Base-by-base conservation (phyloP, 1,140 invertebrate genomes). In the Ceratosolen fusciceps region DNA sequence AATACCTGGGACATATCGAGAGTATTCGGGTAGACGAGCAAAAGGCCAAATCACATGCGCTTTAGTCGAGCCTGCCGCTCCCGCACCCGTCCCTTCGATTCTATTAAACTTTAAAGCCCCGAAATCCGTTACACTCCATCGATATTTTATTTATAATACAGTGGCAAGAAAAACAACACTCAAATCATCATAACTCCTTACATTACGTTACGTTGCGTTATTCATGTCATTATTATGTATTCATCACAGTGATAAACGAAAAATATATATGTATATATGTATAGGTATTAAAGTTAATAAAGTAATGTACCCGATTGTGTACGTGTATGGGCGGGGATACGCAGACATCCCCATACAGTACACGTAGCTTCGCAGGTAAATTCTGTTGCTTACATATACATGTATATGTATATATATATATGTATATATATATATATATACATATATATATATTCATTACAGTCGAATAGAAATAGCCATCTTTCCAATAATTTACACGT, bases 171-270 rank as follows among this genome's bases (percentile, higher is more conserved):
- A 88, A 89, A 87, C 84, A 87, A 88, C 86, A 88, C 85, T 86
- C 84, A 88, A 88, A 88, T 81, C 84, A 81, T 84, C 84, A 88
- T 88, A 88, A 77, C 76, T 86, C 81, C n/a, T n/a, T n/a, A n/a
- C n/a, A n/a, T n/a, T n/a, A n/a, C n/a, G n/a, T n/a, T n/a, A n/a
- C n/a, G n/a, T 84, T 87, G 88, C 47, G 24, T 77, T 88, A 86
- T 87, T 86, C 85, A 86, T 88, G 16, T 68, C 85, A 84, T 85
- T 86, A 85, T 88, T 84, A 87, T 84, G 81, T 87, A 90, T 87
- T 88, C 87, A 90, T 89, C 88, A 90, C 88, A 90, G 88, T 88
- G 87, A 89, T 88, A 88, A 90, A 90, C 88, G 85, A 90, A 90
- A 89, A 87, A 88, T 86, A 88, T 86, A 88, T 88, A 83, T 85